phyloP scores from a whole-genome alignment of 2,113 vertebrate genomes.

The Burhinus bistriatus region DNA sequence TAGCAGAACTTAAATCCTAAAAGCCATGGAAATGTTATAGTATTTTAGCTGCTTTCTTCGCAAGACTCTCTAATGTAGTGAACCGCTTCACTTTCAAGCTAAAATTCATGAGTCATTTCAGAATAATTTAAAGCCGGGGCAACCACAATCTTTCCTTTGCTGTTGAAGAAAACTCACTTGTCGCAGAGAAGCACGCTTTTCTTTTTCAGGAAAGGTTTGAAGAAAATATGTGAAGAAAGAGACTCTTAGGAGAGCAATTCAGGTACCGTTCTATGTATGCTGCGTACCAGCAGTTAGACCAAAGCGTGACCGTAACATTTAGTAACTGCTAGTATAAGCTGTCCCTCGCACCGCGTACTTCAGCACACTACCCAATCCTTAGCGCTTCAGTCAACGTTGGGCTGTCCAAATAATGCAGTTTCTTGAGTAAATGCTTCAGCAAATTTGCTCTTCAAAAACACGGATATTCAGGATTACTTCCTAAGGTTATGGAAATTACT shows the following conservation, averaged over 20 bases:
- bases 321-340: background rate
- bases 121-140: background rate
- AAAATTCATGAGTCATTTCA: background rate
- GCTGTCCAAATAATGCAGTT: background rate
- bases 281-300: background rate
- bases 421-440: background rate
- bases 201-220: background rate
- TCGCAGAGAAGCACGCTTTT: background rate
- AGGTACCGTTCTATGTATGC: background rate
- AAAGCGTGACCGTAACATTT: background rate
- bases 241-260: background rate
- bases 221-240: background rate
- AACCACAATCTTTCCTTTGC: background rate
- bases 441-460: conserved; percentile 10
- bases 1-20: background rate
- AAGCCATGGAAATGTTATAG: background rate
- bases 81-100: background rate
- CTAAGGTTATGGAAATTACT: background rate
- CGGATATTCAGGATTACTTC: background rate
- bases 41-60: background rate
- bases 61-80: background rate
- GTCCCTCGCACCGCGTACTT: background rate
- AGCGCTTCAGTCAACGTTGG: background rate
- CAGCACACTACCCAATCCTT: background rate
- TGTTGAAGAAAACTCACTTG: background rate